Base-by-base conservation (phyloP, 2,888 invertebrate genomes). In the Mesorhabditis belari region DNA sequence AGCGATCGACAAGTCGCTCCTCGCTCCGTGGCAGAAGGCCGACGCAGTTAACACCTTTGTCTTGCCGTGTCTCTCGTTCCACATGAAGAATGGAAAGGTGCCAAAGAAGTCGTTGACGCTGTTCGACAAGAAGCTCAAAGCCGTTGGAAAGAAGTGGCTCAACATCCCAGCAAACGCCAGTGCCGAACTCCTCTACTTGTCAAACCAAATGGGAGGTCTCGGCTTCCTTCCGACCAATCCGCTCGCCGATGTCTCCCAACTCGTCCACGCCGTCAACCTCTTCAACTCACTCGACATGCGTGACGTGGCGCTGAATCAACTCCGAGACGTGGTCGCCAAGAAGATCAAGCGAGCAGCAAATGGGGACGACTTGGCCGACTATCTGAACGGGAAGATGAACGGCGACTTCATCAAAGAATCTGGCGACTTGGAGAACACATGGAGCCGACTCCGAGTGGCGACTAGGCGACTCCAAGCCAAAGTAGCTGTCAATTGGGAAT, bases 11-110 rank as follows among this genome's bases (percentile, higher is more conserved):
- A 2, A 23, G 5, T 56, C 56, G 1, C 49, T 55, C 3, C 50
- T 65, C 1, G 56, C 59, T 2, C 65, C 65, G 4, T 65, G 65
- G 65, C 65, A 65, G 55, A 65, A 63, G 27, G 9, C 51, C 17
- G 60, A 60, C 28, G 60, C 63, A 0, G 6, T 65, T 3, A 25
- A 54, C 6, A 53, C 56, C 0, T 65, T 63, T 44, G 51, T 65
- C 19, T 17, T 63, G 4, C 50, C 65, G 0, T 21, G 52, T 5
- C 29, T 65, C 19, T 17, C 55, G 5, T 63, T 58, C 55, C 50
- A 60, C 44, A 26, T 61, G 5, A n/a, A 49, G 4, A 25, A 60
- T 24, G 65, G 65, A 5, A 29, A 5, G 6, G 49, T 57, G 17
- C 25, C 49, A 3, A 57, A 57, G 49, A 9, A 0, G 3, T 26